phyloP scores from a whole-genome alignment of 2,888 invertebrate genomes.

The Tinea semifulvella region DNA sequence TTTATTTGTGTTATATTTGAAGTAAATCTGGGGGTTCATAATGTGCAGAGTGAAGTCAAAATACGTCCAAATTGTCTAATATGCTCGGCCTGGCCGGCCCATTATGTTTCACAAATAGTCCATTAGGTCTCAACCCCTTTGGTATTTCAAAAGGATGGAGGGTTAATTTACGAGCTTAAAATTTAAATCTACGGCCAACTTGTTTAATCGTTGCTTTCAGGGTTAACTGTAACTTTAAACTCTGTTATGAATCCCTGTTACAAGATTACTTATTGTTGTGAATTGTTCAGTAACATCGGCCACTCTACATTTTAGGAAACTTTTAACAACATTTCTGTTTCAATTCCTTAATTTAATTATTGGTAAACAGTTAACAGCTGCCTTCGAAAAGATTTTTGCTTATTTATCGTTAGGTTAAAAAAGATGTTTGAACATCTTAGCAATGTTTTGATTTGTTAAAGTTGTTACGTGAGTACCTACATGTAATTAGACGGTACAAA shows the following conservation, averaged over 20 bases:
- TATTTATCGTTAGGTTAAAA: too few species aligned
- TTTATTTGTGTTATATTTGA: constrained; percentile 9
- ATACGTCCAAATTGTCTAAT: constrained; percentile 58
- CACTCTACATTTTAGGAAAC: neutral
- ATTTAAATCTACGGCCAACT: constrained; percentile 64
- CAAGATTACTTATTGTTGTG: constrained; percentile 14
- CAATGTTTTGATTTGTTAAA: too few species aligned
- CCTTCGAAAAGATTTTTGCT: too few species aligned
- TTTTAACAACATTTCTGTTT: constrained; percentile 2
- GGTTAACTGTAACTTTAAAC: constrained; percentile 40
- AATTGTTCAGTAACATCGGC: constrained; percentile 3
- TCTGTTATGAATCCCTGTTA: constrained; percentile 12
- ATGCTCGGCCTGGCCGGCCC: constrained; percentile 52
- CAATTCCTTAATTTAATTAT: constrained; percentile 3
- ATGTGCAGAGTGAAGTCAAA: constrained; percentile 50
- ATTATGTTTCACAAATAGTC: constrained; percentile 65
- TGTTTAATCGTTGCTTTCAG: constrained; percentile 54
- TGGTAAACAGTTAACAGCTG: neutral
- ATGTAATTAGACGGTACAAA: too few species aligned
- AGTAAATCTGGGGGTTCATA: constrained; percentile 12
- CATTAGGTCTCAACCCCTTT: constrained; percentile 64
- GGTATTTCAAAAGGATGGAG: constrained; percentile 65
- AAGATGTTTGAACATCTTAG: too few species aligned
- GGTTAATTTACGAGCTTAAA: constrained; percentile 66
- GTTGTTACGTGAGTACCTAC: too few species aligned